Evolutionary conservation across 1,140 invertebrate species (phyloP), one percentile per base, ranked within the genome.

Genomic region (Tetramorium alpestre): DNA sequence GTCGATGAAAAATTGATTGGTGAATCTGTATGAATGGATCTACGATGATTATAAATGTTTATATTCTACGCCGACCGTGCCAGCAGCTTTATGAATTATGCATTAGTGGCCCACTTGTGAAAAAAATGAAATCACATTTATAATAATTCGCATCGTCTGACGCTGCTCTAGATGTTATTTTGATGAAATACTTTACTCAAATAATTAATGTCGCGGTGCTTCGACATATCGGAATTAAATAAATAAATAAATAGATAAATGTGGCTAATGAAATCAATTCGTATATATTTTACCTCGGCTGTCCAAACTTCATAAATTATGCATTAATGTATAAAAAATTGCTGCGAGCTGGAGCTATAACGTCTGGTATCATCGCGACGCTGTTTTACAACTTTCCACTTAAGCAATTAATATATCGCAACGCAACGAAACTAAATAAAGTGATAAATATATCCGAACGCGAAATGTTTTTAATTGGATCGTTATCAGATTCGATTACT

Each of bases 331-430:
- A 25, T 16, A 73, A 58, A 72, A 56, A 56, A 81, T 70, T 58
- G 11, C 75, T 33, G 60, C 54, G 41, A 44, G 38, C 11, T 10
- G 13, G 80, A 75, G 44, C 70, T 38, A 18, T 16, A 64, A 51
- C 11, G 51, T 82, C 41, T 60, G 54, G 1, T 28, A 18, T 70
- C 64, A 69, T 7, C n/a, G 2, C 18, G 16, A 18, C 33, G 22
- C 22, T 28, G 49, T 81, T 81, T 62, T 47, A 22, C 28, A 84
- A 60, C 54, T 84, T 84, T 75, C 25, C 54, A 60, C 56, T 84
- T 75, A 60, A 62, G 41, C 56, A 73, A 84, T 84, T 84, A 60
- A 73, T 84, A 73, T 84, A 75, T 62, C 69, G 44, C 54, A 18
- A 2, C 11, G 62, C 38, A 69, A 13, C 41, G 69, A n/a, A 58